Conservation (phyloP, 2,797 vertebrate species). For the Huso huso region DNA sequence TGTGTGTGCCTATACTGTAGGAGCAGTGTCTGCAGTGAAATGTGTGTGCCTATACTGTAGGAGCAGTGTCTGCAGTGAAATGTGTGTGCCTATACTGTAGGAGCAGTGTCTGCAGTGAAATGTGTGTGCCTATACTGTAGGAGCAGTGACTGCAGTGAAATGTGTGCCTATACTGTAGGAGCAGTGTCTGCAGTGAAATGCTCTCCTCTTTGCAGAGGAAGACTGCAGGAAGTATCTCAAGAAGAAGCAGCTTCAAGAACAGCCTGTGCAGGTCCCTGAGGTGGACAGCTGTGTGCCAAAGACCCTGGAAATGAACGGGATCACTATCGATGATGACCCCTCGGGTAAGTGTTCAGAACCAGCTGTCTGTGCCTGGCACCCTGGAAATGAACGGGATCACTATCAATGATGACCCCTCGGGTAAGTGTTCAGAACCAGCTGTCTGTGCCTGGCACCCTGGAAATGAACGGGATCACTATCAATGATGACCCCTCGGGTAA, state of each 20-base stretch:
- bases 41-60: too few relatives aligned
- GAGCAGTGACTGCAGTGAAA: too few relatives aligned
- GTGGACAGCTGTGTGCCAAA: conserved; percentile 78
- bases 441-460: conserved; percentile 24
- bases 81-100: too few relatives aligned
- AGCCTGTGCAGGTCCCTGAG: conserved; percentile 77
- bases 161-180: too few relatives aligned
- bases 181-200: too few relatives aligned
- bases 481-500: conserved; percentile 71
- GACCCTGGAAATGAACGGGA: conserved; percentile 47
- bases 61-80: too few relatives aligned
- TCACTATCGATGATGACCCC: conserved; percentile 73
- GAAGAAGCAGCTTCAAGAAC: conserved; percentile 45
- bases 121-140: too few relatives aligned
- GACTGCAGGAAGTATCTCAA: conserved; percentile 69
- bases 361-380: background rate
- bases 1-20: too few relatives aligned
- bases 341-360: conserved; percentile 51
- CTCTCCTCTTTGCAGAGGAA: conserved; percentile 52
- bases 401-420: conserved; percentile 64
- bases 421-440: conserved; percentile 41
- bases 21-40: too few relatives aligned
- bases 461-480: conserved; percentile 64
- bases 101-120: too few relatives aligned
- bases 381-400: conserved; percentile 63